Conservation (phyloP, 2,113 vertebrate species). For the Lagopus muta region DNA sequence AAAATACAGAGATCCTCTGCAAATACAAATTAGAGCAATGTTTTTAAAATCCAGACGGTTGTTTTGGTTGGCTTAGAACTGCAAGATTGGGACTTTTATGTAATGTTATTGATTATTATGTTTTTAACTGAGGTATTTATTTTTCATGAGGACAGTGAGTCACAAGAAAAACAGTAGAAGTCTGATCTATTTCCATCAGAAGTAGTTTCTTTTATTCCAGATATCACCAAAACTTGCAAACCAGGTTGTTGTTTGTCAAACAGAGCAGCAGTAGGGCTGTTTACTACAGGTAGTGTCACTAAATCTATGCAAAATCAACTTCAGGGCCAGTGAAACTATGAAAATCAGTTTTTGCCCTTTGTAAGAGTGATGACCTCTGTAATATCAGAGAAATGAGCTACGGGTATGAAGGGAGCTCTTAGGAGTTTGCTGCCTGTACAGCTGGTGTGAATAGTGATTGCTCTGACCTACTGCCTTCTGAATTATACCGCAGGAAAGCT, state of each 20-base stretch:
- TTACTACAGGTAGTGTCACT: not conserved
- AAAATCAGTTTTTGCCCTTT: slow-evolving; percentile 5
- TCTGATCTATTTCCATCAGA: not conserved
- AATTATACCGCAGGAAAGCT: not conserved
- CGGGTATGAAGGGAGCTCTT: not conserved
- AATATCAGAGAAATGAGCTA: not conserved
- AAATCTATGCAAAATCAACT: not conserved
- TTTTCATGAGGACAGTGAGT: not conserved
- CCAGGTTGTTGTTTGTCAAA: not conserved
- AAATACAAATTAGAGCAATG: not conserved
- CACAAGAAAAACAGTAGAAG: not conserved
- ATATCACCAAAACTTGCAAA: not conserved
- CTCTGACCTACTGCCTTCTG: not conserved
- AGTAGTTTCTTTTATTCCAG: not conserved
- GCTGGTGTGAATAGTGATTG: not conserved
- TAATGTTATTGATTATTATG: not conserved
- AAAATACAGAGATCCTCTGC: not conserved
- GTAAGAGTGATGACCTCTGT: not conserved
- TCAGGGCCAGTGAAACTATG: not conserved
- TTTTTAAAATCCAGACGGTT: not conserved
- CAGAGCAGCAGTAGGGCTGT: not conserved
- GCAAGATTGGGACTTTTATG: not conserved
- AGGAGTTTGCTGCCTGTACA: not conserved
- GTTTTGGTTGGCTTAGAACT: not conserved
- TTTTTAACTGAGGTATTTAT: not conserved